Evolutionary conservation across 1,140 invertebrate genomes (phyloP), one percentile per base, ranked within the genome.

Genomic region (Cyclina sinensis): DNA sequence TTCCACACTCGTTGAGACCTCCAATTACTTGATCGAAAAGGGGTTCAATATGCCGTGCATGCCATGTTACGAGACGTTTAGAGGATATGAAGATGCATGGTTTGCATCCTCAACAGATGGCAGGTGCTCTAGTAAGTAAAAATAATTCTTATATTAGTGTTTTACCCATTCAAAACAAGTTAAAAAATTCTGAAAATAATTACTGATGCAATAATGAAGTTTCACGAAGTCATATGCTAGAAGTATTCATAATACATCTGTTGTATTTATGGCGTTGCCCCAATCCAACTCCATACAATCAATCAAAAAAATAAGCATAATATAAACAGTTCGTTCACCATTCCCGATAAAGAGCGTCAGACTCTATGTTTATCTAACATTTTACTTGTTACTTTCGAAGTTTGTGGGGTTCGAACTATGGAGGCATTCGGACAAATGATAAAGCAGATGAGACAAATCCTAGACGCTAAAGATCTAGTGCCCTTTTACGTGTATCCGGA

Each of bases 401-500:
- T 4, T 4, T 78, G 74, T 78, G 74, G 74, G 7, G 48, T 78
- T 39, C 43, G 51, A 48, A 78, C 74, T 30, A 27, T 51, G 30
- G 48, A 12, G 7, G 21, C 32, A 14, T 81, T 57, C 62, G 7
- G 54, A 27, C 0, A n/a, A 3, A 81, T 81, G 79, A 24, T 81
- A 27, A n/a, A 37, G 16, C 57, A 81, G 35, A 46, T 84, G 62
- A 46, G 39, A n/a, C 43, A 84, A 24, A 11, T 84, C 12, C 35
- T 73, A 54, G 21, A 14, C 0, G 65, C 37, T 30, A 35, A 74
- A 59, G 68, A 48, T 4, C 43, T 85, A 0, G 30, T 74, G 7
- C 59, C 54, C 2, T n/a, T 59, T 37, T 68, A 85, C 43, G 83
- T 85, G 7, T 73, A 43, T 11, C 68, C 83, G 12, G 83, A 85